Percentiles rank a stretch among this genome's conserved stretches.
These are phyloP conservation scores for Drosophila eugracilis DNA, from an alignment of 1,140 invertebrate species.

Conservation along the genomic window DNA sequence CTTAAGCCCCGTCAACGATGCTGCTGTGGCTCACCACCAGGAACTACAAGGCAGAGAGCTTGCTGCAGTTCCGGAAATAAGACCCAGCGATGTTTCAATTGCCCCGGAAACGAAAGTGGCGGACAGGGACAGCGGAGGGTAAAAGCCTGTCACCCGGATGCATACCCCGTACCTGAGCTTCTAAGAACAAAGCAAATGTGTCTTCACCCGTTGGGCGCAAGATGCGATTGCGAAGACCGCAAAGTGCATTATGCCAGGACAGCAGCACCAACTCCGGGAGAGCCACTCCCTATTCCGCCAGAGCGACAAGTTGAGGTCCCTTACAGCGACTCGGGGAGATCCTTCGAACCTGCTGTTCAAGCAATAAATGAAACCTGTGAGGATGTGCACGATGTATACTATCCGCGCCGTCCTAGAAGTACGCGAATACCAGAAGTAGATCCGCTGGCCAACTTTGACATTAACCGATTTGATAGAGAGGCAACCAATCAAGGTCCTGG, in stretches of 20 bases:
- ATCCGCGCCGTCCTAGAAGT: not conserved
- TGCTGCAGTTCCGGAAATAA: not conserved
- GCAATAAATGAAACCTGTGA: not conserved
- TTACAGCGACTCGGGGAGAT: not conserved
- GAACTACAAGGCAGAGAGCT: not conserved
- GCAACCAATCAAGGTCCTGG: not conserved
- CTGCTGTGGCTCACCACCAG: not conserved
- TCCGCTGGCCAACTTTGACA: slow-evolving; percentile 30
- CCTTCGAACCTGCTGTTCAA: not conserved
- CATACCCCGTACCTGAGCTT: slow-evolving; percentile 2
- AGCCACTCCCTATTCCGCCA: not conserved
- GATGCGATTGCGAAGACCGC: slow-evolving; percentile 3
- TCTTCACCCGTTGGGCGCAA: slow-evolving; percentile 1
- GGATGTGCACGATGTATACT: slow-evolving; percentile 9
- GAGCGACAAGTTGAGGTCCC: not conserved
- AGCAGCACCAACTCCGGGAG: not conserved
- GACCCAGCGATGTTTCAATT: not conserved
- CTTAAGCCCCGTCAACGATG: not conserved
- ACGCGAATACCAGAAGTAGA: not conserved
- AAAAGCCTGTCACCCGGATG: not conserved
- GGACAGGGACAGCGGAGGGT: no score
- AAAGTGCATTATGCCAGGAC: not conserved
- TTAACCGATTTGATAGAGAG: slow-evolving; percentile 25
- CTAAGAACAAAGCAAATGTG: not conserved
- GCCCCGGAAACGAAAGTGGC: not conserved